Evolutionary conservation across 2,797 vertebrate genomes (phyloP).

Genomic region (Phaenicophaeus curvirostris): DNA sequence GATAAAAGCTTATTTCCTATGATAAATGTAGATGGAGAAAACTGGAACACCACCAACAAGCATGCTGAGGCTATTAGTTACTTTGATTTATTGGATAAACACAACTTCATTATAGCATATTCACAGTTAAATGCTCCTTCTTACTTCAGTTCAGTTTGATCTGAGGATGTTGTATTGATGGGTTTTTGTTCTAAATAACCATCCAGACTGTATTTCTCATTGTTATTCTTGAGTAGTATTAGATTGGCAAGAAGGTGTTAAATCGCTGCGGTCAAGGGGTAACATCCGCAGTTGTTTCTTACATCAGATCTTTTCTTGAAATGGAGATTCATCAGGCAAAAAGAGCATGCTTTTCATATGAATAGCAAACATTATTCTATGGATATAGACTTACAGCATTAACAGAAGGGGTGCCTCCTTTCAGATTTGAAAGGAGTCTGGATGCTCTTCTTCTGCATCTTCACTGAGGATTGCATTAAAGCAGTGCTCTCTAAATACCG

Average conservation of each 20-base stretch:
- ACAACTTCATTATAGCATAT: not conserved
- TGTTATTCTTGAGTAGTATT: not conserved
- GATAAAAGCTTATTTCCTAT: not conserved
- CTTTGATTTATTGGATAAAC: not conserved
- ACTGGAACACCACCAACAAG: not conserved
- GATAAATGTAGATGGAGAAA: not conserved
- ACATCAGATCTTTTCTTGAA: constrained; percentile 22
- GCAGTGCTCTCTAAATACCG: not conserved
- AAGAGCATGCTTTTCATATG: not conserved
- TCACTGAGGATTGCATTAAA: not conserved
- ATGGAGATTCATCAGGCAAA: not conserved
- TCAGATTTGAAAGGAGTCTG: not conserved
- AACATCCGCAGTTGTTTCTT: not conserved
- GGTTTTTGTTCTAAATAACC: not conserved
- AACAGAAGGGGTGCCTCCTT: not conserved
- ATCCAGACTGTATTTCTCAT: not conserved
- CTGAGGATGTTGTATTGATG: not conserved
- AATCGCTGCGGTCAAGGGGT: not conserved
- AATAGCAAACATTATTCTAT: not conserved
- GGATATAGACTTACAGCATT: not conserved
- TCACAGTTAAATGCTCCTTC: not conserved
- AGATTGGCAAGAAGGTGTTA: constrained; percentile 20
- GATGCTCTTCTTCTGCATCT: not conserved
- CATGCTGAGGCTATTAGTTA: not conserved
- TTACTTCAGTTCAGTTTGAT: not conserved